Percentiles rank a stretch among this genome's conserved stretches.
Conservation (phyloP, 2,113 vertebrate species). For the Dinomys branickii region DNA sequence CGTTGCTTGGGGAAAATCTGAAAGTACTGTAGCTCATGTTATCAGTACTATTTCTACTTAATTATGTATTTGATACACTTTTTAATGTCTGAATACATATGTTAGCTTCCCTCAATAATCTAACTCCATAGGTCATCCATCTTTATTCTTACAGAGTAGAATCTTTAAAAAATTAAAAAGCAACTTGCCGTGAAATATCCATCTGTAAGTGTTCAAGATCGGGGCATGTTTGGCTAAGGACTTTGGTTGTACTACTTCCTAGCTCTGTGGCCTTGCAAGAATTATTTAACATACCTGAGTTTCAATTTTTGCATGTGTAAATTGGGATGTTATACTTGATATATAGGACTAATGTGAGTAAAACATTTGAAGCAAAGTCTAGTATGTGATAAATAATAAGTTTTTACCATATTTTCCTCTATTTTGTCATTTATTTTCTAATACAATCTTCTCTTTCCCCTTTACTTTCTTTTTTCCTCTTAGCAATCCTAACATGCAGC, state of each 20-base stretch:
- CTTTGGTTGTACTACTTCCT: background rate
- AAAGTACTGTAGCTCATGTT: background rate
- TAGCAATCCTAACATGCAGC: background rate
- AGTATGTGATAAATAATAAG: background rate
- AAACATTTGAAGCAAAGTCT: background rate
- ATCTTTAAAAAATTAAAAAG: conserved; percentile 22
- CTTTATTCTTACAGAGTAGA: background rate
- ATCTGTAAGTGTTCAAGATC: background rate
- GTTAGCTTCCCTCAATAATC: background rate
- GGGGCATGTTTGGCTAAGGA: background rate
- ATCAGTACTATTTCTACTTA: background rate
- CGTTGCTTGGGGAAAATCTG: background rate
- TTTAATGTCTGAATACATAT: background rate
- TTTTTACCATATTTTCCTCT: background rate
- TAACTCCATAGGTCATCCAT: background rate
- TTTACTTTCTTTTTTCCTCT: background rate
- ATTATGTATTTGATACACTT: background rate
- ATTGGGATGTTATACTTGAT: background rate
- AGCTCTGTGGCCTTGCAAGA: background rate
- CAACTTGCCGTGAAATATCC: background rate
- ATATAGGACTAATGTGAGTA: background rate
- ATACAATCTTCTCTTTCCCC: background rate
- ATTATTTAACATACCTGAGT: background rate
- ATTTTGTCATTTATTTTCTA: background rate
- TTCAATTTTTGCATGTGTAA: background rate